Evolutionary conservation across 2,888 invertebrate genomes (phyloP).

Genomic region (Acrocera orbiculus): DNA sequence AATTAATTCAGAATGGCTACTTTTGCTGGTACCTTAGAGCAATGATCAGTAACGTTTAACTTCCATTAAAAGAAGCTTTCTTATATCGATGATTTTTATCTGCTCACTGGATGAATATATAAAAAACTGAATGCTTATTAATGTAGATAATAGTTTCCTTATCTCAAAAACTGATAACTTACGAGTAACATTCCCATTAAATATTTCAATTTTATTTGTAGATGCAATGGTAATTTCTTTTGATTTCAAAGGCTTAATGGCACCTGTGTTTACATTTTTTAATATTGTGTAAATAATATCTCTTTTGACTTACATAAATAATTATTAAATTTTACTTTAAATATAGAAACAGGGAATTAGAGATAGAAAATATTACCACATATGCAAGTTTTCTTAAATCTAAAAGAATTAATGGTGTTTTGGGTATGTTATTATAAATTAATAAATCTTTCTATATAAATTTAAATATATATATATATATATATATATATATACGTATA

Average conservation of each 20-base stretch:
- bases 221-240: no score
- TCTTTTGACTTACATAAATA: background rate
- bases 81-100: no score
- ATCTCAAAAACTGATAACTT: no score
- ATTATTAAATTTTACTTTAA: background rate
- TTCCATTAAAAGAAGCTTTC: no score
- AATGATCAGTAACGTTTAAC: no score
- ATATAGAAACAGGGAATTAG: conserved; percentile 29
- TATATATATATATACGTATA: conserved; percentile 4
- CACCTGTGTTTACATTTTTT: conserved; percentile 54
- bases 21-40: no score
- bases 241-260: conserved; percentile 44
- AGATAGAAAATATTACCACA: conserved; percentile 36
- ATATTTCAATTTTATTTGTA: no score
- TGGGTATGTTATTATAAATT: conserved; percentile 34
- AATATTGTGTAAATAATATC: conserved; percentile 33
- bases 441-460: background rate
- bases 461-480: background rate
- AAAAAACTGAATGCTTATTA: no score
- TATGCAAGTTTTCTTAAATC: conserved; percentile 47
- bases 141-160: no score
- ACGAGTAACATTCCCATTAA: no score
- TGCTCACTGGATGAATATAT: no score
- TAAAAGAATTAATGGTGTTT: conserved; percentile 44
- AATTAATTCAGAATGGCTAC: no score